phyloP scores from a whole-genome alignment of 2,113 vertebrate genomes.

The Datnioides undecimradiatus region DNA sequence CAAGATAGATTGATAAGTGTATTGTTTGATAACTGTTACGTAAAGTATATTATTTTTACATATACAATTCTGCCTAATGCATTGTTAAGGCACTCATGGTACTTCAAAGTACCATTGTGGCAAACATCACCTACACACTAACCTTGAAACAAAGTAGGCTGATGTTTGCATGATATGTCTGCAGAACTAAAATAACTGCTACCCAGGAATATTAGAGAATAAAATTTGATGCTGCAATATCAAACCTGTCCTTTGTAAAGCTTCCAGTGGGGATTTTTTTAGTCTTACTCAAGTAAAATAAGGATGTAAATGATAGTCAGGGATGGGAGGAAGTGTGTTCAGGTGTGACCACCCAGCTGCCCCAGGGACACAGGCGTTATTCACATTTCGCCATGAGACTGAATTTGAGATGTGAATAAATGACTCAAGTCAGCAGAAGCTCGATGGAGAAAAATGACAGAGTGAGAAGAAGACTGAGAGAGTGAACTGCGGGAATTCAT shows the following conservation, averaged over 20 bases:
- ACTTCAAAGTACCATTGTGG: slow-evolving; percentile 4
- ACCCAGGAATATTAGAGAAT: not conserved
- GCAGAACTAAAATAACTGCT: slow-evolving; percentile 8
- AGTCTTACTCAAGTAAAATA: not conserved
- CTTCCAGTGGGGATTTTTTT: slow-evolving; percentile 3
- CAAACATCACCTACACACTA: slow-evolving; percentile 36
- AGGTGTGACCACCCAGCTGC: slow-evolving; percentile 45
- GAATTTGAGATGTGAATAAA: slow-evolving; percentile 62
- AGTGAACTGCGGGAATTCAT: slow-evolving; percentile 22
- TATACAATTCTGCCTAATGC: slow-evolving; percentile 5
- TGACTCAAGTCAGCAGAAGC: slow-evolving; percentile 56
- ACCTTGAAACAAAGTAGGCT: not conserved
- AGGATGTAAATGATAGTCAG: slow-evolving; percentile 22
- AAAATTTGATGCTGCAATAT: slow-evolving; percentile 15
- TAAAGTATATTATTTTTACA: slow-evolving; percentile 49
- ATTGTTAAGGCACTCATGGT: not conserved
- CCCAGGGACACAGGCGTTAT: slow-evolving; percentile 39
- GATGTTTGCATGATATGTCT: slow-evolving; percentile 4
- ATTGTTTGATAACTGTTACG: slow-evolving; percentile 15
- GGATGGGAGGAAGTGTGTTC: slow-evolving; percentile 35
- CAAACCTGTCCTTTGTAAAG: not conserved
- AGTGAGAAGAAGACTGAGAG: slow-evolving; percentile 26
- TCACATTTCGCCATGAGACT: slow-evolving; percentile 55
- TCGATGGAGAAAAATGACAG: slow-evolving; percentile 32
- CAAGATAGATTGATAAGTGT: too few species aligned